Evolutionary conservation across 2,888 invertebrate species (phyloP).

Genomic region (Alloscopus bannaensis): DNA sequence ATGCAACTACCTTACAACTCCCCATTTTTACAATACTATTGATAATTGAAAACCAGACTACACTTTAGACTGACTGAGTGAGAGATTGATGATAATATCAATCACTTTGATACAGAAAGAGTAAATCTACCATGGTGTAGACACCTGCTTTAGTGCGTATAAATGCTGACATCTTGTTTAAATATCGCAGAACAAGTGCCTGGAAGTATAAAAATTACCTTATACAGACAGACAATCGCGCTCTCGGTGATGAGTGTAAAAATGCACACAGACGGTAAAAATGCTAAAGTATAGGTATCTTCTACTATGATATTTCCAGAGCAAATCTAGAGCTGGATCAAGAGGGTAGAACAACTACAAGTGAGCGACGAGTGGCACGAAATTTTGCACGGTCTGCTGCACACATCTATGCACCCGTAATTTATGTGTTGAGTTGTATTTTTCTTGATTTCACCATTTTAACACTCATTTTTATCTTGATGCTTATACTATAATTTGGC

Average conservation of each 20-base stretch:
- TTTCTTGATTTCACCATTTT: constrained; percentile 22
- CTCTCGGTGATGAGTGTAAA: too few relatives aligned
- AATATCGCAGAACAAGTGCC: too few relatives aligned
- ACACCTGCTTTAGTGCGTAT: constrained; percentile 22
- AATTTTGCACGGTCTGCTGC: constrained; percentile 47
- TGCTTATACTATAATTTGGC: constrained; percentile 50
- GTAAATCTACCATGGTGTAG: neutral
- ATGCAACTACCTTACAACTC: too few relatives aligned
- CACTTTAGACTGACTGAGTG: too few relatives aligned
- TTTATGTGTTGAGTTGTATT: neutral
- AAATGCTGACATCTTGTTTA: neutral
- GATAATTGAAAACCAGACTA: too few relatives aligned
- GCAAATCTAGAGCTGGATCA: too few relatives aligned
- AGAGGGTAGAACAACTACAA: constrained; percentile 9
- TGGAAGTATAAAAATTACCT: too few relatives aligned
- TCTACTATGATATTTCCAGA: too few relatives aligned
- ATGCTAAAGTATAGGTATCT: too few relatives aligned
- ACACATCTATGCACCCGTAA: constrained; percentile 34
- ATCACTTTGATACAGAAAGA: constrained; percentile 36
- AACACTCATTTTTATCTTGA: constrained; percentile 36
- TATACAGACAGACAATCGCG: too few relatives aligned
- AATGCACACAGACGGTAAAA: too few relatives aligned
- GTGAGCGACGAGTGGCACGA: constrained; percentile 23
- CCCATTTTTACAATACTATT: too few relatives aligned
- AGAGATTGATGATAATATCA: constrained; percentile 19